Base-by-base conservation (phyloP, 2,888 invertebrate species). In the Penaeus monodon region DNA sequence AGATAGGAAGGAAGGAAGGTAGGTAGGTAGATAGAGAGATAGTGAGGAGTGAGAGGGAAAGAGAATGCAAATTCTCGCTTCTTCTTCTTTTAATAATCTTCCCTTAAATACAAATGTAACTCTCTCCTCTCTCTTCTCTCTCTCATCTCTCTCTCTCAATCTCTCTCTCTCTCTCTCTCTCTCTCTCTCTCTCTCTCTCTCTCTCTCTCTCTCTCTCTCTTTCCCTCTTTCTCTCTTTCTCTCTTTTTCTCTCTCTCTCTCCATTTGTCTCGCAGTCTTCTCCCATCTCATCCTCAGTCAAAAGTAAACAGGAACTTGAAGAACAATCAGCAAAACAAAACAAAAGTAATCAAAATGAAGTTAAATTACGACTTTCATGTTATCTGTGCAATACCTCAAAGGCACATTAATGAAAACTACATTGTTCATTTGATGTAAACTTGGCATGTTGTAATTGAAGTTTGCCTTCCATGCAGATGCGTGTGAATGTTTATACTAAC, bases 101-200 rank as follows among this genome's bases (percentile, higher is more conserved):
- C n/a, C n/a, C n/a, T n/a, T 24, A 7, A 7, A 27, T n/a, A 8
- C 70, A 1, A 27, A 4, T 38, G 44, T 24, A 24, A 20, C 14
- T 20, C 74, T 12, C 33, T 74, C 44, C 33, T 73, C 73, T 73
- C 0, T 73, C 38, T 73, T 7, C 27, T 33, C 22, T 10, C 27
- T 6, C 22, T 14, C 33, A 3, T 73, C 68, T 68, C 68, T 68
- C 70, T 70, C n/a, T 27, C 70, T 70, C 70, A 29, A 29, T 70
- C 70, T 70, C 70, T 70, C 70, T 27, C 29, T 70, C 70, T 27
- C 29, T 70, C 70, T 70, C 70, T 70, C 70, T 70, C 70, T 70
- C 70, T 70, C 70, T 70, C 12, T 70, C 70, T 70, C 29, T 70
- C 29, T 70, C 10, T 27, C 33, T 70, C 10, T 33, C 27, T 70